phyloP scores from a whole-genome alignment of 2,888 invertebrate species.

The Calephelis perditalis region DNA sequence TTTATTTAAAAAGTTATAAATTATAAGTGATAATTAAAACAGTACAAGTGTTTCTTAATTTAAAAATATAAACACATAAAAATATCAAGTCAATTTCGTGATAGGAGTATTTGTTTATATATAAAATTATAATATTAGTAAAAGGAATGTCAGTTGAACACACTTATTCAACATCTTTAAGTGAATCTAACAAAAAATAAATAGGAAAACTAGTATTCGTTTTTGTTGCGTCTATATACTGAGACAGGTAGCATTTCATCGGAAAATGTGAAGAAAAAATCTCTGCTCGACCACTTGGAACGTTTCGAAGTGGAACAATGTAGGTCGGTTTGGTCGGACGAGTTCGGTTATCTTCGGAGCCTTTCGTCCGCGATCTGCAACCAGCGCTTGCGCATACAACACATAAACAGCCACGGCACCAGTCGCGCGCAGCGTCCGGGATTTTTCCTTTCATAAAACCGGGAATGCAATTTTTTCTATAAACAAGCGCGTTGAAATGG shows the following conservation, averaged over 20 bases:
- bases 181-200: slow-evolving; percentile 21
- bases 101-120: no score
- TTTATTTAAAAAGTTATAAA: no score
- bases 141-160: neutral
- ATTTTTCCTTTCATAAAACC: slow-evolving; percentile 37
- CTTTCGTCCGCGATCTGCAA: slow-evolving; percentile 48
- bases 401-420: slow-evolving; percentile 52
- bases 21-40: no score
- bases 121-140: no score
- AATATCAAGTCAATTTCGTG: no score
- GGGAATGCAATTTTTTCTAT: slow-evolving; percentile 51
- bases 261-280: slow-evolving; percentile 69
- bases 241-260: slow-evolving; percentile 56
- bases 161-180: slow-evolving; percentile 2
- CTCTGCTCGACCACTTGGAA: slow-evolving; percentile 53
- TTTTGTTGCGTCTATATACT: slow-evolving; percentile 41
- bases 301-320: slow-evolving; percentile 67
- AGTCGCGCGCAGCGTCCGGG: slow-evolving; percentile 47
- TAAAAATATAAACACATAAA: no score
- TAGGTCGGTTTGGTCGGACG: slow-evolving; percentile 63
- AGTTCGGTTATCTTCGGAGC: slow-evolving; percentile 51
- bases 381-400: slow-evolving; percentile 55
- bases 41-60: no score
- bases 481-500: slow-evolving; percentile 44
- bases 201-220: slow-evolving; percentile 34